Conservation (phyloP, 2,113 vertebrate genomes). For the Narcine bancroftii region DNA sequence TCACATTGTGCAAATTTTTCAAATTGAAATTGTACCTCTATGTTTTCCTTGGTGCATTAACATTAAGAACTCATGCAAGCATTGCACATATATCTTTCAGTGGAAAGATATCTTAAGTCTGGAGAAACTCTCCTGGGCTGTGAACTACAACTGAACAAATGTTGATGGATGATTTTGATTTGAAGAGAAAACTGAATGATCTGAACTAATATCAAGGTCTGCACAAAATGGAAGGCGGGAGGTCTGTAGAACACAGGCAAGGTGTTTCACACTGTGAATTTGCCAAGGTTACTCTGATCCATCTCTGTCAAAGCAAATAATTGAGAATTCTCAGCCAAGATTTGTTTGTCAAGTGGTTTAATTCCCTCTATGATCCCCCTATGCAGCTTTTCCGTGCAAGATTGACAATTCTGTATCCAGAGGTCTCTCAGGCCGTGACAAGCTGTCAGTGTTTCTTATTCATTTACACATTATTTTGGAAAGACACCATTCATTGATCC, state of each 20-base stretch:
- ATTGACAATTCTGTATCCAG: neutral
- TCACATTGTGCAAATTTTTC: neutral
- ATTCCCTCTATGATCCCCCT: neutral
- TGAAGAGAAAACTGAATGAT: neutral
- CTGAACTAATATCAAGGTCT: neutral
- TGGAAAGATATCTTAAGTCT: neutral
- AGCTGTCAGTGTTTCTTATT: too few species aligned
- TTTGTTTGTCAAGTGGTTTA: neutral
- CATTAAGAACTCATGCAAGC: neutral
- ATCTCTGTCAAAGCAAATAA: neutral
- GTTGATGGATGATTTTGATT: neutral
- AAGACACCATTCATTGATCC: neutral
- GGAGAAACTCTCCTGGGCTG: neutral
- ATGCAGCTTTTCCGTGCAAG: neutral
- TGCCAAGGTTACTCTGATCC: neutral
- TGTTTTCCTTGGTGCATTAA: neutral
- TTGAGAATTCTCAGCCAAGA: neutral
- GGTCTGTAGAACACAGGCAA: neutral
- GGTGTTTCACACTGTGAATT: neutral
- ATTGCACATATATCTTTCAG: too few species aligned
- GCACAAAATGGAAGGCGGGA: neutral
- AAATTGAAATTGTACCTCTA: neutral
- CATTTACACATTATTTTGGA: neutral
- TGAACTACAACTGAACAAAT: neutral
- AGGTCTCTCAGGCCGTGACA: neutral